Conservation (phyloP, 2,797 vertebrate genomes). For the Cyprinella venusta region DNA sequence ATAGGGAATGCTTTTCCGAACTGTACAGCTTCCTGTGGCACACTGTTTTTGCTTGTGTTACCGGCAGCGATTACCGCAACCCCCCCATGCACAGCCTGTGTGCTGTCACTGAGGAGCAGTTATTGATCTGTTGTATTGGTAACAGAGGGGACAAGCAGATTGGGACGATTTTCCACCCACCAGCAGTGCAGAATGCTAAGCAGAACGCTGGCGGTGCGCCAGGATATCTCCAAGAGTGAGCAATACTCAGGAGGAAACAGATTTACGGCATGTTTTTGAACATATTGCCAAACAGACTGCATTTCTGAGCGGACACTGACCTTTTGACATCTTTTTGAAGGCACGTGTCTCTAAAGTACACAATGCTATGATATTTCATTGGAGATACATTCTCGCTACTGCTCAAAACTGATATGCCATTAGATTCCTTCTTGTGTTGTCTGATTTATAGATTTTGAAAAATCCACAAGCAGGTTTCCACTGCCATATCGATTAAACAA, state of each 20-base stretch:
- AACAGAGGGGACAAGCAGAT: conserved; percentile 63
- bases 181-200: conserved; percentile 45
- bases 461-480: background rate
- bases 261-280: conserved; percentile 51
- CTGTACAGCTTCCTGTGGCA: conserved; percentile 7
- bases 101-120: conserved; percentile 45
- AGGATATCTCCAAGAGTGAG: conserved; percentile 52
- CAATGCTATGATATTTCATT: conserved; percentile 5
- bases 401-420: background rate
- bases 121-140: conserved; percentile 59
- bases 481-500: background rate
- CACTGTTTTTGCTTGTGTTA: background rate
- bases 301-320: conserved; percentile 48
- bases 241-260: conserved; percentile 52
- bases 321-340: conserved; percentile 52
- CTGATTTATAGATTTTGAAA: background rate
- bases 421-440: background rate
- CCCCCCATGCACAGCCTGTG: conserved; percentile 22
- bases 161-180: conserved; percentile 50
- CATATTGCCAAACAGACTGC: conserved; percentile 58
- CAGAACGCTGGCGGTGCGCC: conserved; percentile 57
- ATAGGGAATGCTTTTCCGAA: background rate
- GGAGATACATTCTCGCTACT: background rate
- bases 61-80: background rate
- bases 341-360: conserved; percentile 23